These are phyloP conservation scores for Micoletzkya japonica DNA, from an alignment of 2,888 invertebrate species.

Conservation along the genomic window DNA sequence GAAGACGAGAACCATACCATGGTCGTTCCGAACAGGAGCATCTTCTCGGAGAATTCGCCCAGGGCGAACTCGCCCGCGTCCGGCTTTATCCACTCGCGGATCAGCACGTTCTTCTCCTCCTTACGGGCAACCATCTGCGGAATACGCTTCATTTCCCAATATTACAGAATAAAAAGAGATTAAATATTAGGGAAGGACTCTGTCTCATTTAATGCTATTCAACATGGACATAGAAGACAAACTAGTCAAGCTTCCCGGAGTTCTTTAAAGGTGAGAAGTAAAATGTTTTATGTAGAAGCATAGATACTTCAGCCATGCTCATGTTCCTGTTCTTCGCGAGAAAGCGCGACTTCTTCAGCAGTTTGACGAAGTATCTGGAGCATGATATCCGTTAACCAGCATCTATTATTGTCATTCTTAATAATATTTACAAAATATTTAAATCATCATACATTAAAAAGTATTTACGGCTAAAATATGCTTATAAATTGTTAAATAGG, in stretches of 20 bases:
- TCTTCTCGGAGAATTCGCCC: constrained; percentile 68
- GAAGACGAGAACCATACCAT: constrained; percentile 31
- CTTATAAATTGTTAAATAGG: background rate
- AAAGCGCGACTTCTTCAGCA: constrained; percentile 25
- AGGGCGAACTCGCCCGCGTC: constrained; percentile 66
- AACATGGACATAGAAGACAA: too few relatives aligned
- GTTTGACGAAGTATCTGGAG: constrained; percentile 35
- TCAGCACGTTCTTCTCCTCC: constrained; percentile 50
- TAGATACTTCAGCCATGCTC: constrained; percentile 29
- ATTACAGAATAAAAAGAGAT: background rate
- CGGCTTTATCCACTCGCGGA: constrained; percentile 65
- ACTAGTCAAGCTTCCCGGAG: too few relatives aligned
- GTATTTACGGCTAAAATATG: background rate
- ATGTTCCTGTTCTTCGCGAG: background rate
- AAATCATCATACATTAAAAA: background rate
- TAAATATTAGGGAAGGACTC: too few relatives aligned
- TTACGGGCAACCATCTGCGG: background rate
- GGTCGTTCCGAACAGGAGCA: constrained; percentile 67
- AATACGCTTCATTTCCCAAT: background rate
- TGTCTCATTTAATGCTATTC: too few relatives aligned
- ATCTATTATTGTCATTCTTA: constrained; percentile 3
- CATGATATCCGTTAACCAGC: too few relatives aligned
- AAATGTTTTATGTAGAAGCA: too few relatives aligned
- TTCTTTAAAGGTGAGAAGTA: too few relatives aligned
- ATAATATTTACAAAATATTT: constrained; percentile 37